Evolutionary conservation across 2,113 vertebrate genomes (phyloP).

Genomic region (Nicator chloris): DNA sequence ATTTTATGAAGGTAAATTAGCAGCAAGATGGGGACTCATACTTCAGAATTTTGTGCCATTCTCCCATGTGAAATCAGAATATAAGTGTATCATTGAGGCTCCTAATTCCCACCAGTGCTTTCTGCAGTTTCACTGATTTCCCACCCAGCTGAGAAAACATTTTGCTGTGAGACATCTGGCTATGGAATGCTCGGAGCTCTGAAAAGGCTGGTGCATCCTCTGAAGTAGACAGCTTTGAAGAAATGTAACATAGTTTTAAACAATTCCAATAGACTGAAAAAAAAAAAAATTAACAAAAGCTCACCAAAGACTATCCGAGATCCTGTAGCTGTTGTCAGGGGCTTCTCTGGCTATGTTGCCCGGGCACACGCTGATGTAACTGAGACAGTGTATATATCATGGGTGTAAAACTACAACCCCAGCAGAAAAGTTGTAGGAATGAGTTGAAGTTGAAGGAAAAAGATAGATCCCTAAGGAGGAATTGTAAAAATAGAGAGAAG

Average conservation of each 20-base stretch:
- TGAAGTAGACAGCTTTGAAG: constrained; percentile 33
- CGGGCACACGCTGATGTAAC: not conserved
- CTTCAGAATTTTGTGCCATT: constrained; percentile 68
- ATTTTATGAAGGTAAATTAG: constrained; percentile 71
- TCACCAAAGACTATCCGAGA: not conserved
- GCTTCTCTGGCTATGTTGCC: not conserved
- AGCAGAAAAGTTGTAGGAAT: not conserved
- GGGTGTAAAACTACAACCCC: not conserved
- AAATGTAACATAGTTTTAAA: not conserved
- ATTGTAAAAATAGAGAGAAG: not conserved
- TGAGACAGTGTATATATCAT: not conserved
- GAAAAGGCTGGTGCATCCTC: constrained; percentile 10
- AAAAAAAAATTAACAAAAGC: not conserved
- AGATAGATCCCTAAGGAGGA: too few relatives aligned
- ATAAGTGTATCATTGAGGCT: constrained; percentile 53
- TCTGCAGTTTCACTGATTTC: constrained; percentile 54
- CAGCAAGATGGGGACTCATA: constrained; percentile 34
- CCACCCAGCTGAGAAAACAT: constrained; percentile 84
- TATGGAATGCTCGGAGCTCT: constrained; percentile 55
- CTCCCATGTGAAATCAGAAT: constrained; percentile 63
- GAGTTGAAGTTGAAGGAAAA: too few relatives aligned
- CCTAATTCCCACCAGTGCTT: constrained; percentile 67
- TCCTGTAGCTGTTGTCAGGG: not conserved
- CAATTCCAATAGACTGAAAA: not conserved
- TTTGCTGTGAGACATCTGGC: constrained; percentile 73